Base-by-base conservation (phyloP, 2,797 vertebrate genomes). In the Sebastes itinus region DNA sequence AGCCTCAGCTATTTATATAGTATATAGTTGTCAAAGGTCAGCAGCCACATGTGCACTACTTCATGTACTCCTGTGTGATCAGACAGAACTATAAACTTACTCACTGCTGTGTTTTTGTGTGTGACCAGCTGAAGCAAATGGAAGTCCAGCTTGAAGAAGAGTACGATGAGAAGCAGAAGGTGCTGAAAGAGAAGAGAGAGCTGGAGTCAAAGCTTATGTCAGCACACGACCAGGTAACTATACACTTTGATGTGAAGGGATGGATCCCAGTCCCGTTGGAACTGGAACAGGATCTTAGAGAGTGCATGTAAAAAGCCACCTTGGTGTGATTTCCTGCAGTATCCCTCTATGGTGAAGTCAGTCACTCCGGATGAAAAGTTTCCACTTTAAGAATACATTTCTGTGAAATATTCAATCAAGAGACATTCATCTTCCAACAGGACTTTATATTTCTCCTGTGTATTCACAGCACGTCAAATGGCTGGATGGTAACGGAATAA, bases 91-190 rank as follows among this genome's bases (percentile, higher is more conserved):
- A 7, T 61, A 4, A 11, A 23, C 52, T 4, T 38, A 54, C 32
- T 28, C 1, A 32, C 60, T 25, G 35, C 30, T 56, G 18, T 84
- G 27, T 85, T 22, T 77, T 14, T 73, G 7, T 72, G 10, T 74
- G n/a, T 73, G 7, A 84, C 6, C 9, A 93, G 90, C 66, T 99
- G 86, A 99, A 98, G 85, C 98, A 99, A 92, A 97, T 99, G 95
- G 98, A 99, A 82, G 95, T 97, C 62, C 98, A 99, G 94, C 94
- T 99, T 22, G 98, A 99, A 87, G 98, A 99, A 77, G 98, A 99
- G 72, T 99, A 99, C 0, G 97, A 99, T 68, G 98, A 99, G 71
- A 99, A 99, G 89, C 98, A 99, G 95, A 99, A 99, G 94, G 98
- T 98, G 59, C 95, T 99, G 60, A 96, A 96, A 25, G 98, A 99